These are phyloP conservation scores for Actinostola sp. DNA, from an alignment of 92 coral and sea anemone genomes.

Conservation along the genomic window DNA sequence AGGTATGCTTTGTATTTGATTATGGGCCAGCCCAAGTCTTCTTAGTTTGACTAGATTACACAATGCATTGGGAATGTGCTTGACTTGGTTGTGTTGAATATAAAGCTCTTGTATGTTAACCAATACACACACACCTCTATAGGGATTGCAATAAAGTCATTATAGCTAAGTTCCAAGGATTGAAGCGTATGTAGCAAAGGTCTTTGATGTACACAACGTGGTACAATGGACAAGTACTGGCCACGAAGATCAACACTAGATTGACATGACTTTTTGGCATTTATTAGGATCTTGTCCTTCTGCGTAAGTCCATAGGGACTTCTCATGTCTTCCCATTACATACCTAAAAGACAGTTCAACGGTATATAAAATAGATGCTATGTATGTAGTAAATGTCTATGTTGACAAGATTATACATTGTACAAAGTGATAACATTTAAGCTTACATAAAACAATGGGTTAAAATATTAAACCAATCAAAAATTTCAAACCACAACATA, in stretches of 20 bases:
- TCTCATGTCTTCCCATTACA: conserved; percentile 66
- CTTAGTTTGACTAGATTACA: conserved; percentile 35
- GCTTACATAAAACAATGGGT: no score
- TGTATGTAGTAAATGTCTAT: no score
- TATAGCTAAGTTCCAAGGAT: conserved; percentile 72
- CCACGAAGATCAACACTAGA: conserved; percentile 73
- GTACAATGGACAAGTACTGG: conserved; percentile 51
- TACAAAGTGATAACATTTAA: no score
- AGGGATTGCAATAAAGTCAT: conserved; percentile 60
- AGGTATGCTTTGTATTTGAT: conserved; percentile 57
- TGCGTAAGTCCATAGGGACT: conserved; percentile 77
- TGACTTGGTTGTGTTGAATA: conserved; percentile 56
- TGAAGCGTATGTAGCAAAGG: conserved; percentile 55
- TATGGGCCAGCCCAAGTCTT: conserved; percentile 72
- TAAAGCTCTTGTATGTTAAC: conserved; percentile 63
- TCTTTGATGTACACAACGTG: conserved; percentile 41
- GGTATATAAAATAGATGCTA: no score
- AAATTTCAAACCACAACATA: no score
- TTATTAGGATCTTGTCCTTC: conserved; percentile 69
- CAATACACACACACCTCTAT: conserved; percentile 52
- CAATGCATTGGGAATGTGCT: conserved; percentile 55
- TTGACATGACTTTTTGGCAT: conserved; percentile 77
- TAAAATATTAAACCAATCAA: no score
- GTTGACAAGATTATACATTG: no score
- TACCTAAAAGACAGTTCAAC: neutral